Conservation (phyloP, 2,113 vertebrate species). For the Nibea coibor region DNA sequence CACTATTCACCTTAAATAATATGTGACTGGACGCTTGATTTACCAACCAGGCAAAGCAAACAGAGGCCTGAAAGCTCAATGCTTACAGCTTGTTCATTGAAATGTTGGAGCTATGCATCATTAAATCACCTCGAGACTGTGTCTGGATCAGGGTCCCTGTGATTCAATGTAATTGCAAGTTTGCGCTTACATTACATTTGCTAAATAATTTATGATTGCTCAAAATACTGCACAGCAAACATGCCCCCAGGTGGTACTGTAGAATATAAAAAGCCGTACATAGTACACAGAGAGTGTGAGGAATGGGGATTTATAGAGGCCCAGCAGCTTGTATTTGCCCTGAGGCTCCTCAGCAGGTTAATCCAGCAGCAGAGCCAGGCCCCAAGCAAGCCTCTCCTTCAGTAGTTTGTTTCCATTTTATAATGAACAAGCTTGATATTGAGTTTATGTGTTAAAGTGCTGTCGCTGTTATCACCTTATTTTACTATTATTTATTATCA, state of each 20-base stretch:
- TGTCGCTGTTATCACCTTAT: not conserved
- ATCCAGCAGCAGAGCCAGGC: not conserved
- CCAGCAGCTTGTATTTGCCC: constrained; percentile 9
- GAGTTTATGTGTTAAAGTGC: not conserved
- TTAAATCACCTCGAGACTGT: not conserved
- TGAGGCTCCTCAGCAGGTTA: not conserved
- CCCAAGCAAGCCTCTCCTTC: not conserved
- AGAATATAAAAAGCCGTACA: not conserved
- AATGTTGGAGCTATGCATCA: not conserved
- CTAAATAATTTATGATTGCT: not conserved
- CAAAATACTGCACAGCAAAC: not conserved
- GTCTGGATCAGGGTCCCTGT: not conserved
- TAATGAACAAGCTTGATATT: not conserved
- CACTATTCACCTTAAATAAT: not conserved
- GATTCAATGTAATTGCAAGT: not conserved
- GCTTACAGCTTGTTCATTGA: not conserved
- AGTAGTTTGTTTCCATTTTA: not conserved
- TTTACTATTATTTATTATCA: not conserved
- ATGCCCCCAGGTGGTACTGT: not conserved
- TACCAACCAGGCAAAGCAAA: not conserved
- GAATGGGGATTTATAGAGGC: not conserved
- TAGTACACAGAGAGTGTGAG: not conserved
- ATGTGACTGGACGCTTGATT: not conserved
- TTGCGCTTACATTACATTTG: not conserved
- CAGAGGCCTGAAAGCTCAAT: not conserved